A percentile compares a stretch with the other conserved stretches of the same genome.
phyloP scores from a whole-genome alignment of 2,888 invertebrate species.

The Stratiomys singularior region DNA sequence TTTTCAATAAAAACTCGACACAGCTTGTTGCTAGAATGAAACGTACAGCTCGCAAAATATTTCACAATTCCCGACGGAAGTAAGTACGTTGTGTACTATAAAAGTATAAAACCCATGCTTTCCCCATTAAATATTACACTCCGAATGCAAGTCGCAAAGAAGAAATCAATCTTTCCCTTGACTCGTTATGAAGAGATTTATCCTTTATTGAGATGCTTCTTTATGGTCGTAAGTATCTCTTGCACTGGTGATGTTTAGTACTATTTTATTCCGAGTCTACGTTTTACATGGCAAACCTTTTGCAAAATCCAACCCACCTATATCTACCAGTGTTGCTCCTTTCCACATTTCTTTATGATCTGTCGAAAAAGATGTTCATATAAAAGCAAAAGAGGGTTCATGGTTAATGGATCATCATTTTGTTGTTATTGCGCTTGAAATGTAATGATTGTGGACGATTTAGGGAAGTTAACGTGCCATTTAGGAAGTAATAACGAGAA shows the following conservation, averaged over 20 bases:
- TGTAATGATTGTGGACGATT: constrained; percentile 36
- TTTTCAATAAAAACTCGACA: too few species aligned
- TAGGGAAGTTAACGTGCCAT: constrained; percentile 37
- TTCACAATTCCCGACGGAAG: too few species aligned
- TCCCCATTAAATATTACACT: background rate
- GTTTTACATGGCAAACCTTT: background rate
- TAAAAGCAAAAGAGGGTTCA: constrained; percentile 10
- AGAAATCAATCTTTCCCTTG: constrained; percentile 26
- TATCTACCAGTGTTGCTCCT: background rate
- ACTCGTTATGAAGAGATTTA: constrained; percentile 41
- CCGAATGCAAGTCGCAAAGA: constrained; percentile 9
- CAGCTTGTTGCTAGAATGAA: too few species aligned
- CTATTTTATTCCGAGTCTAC: constrained; percentile 22
- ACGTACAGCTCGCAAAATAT: too few species aligned
- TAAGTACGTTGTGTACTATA: too few species aligned
- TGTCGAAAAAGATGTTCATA: constrained; percentile 17
- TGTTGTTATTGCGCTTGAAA: constrained; percentile 13
- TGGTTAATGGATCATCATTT: constrained; percentile 28
- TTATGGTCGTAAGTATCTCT: constrained; percentile 15
- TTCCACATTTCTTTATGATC: constrained; percentile 16
- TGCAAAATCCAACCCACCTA: background rate
- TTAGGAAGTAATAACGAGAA: constrained; percentile 14
- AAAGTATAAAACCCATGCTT: too few species aligned
- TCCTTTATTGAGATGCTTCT: constrained; percentile 39
- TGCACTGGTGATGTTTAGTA: constrained; percentile 1